phyloP scores from a whole-genome alignment of 2,888 invertebrate genomes.

The Lamellibrachia columna region DNA sequence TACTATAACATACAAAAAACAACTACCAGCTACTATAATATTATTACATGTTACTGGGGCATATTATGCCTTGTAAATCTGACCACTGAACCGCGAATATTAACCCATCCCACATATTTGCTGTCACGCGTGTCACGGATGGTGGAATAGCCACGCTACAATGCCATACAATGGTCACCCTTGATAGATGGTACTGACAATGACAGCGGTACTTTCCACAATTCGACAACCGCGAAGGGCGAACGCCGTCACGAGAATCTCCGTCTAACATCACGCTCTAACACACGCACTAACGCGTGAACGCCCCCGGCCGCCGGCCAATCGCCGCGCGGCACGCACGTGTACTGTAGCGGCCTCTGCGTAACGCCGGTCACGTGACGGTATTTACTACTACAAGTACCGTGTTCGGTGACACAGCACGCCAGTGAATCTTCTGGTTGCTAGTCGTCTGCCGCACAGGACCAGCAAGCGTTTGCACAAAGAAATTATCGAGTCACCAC shows the following conservation, averaged over 20 bases:
- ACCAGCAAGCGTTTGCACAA: not conserved
- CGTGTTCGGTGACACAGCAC: not conserved
- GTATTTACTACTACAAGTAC: not conserved
- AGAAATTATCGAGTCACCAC: not conserved
- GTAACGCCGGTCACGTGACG: slow-evolving; percentile 3
- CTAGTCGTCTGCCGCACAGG: not conserved
- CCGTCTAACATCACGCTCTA: not conserved
- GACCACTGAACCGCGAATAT: not conserved
- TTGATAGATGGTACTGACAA: not conserved
- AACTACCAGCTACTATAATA: too few relatives aligned
- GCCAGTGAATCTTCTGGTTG: not conserved
- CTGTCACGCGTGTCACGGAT: not conserved
- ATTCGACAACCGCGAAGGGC: not conserved
- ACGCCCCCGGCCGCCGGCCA: not conserved
- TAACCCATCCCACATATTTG: not conserved
- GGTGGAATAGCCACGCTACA: not conserved
- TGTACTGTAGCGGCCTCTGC: not conserved
- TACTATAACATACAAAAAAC: too few relatives aligned
- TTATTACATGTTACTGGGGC: too few relatives aligned
- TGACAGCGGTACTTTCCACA: not conserved
- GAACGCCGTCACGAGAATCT: not conserved
- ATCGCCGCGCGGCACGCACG: not conserved
- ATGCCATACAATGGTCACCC: not conserved
- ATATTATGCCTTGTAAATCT: not conserved
- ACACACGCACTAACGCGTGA: not conserved